Evolutionary conservation across 2,113 vertebrate genomes (phyloP).

Genomic region (Hydrolagus affinis): DNA sequence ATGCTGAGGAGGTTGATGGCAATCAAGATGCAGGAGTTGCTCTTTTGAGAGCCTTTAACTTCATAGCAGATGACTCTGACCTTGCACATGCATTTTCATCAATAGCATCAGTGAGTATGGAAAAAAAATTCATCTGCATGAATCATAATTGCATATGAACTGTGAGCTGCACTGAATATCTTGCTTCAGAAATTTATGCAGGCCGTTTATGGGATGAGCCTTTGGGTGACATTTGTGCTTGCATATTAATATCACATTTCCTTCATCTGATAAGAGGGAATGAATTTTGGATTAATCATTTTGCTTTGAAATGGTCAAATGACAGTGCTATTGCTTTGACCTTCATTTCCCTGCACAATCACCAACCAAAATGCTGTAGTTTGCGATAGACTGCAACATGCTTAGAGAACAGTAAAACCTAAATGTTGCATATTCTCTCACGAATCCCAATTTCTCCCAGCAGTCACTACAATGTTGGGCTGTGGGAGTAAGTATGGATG

Average conservation of each 20-base stretch:
- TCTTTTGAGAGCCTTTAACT: slow-evolving; percentile 80
- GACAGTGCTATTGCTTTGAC: no score
- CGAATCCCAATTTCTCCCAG: no score
- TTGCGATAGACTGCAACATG: no score
- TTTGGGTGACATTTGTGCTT: neutral
- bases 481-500: no score
- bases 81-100: slow-evolving; percentile 70
- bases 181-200: neutral
- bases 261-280: neutral
- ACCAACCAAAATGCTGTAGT: no score
- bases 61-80: slow-evolving; percentile 72
- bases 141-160: neutral
- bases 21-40: slow-evolving; percentile 71
- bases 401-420: no score
- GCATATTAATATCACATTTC: neutral
- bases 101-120: slow-evolving; percentile 70
- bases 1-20: slow-evolving; percentile 71
- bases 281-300: neutral
- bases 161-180: neutral
- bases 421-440: no score
- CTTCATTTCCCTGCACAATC: no score
- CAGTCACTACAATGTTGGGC: no score
- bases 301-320: no score
- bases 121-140: slow-evolving; percentile 33
- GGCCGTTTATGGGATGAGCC: neutral